Evolutionary conservation across 2,113 vertebrate species (phyloP).

Genomic region (Cynopterus brachyotis): DNA sequence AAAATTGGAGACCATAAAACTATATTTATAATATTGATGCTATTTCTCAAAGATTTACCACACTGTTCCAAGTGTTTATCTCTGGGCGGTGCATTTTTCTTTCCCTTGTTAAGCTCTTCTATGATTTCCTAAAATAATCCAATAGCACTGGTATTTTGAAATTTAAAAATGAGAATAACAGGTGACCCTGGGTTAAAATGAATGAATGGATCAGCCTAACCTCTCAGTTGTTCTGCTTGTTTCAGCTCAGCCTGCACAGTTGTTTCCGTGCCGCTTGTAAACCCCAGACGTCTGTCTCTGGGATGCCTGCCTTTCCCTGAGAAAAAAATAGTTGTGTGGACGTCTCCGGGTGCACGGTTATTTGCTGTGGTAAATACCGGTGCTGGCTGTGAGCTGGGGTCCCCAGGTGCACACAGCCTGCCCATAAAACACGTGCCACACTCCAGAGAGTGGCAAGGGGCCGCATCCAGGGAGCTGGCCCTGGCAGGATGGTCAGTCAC

Average conservation of each 20-base stretch:
- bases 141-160: background rate
- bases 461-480: background rate
- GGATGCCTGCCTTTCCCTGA: background rate
- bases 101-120: background rate
- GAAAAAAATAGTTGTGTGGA: accelerated
- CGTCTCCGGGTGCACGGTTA: background rate
- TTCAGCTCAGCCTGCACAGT: conserved; percentile 34
- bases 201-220: background rate
- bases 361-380: background rate
- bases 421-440: accelerated
- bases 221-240: conserved; percentile 10
- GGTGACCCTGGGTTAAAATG: conserved; percentile 32
- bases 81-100: background rate
- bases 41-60: background rate
- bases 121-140: background rate
- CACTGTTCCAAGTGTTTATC: background rate
- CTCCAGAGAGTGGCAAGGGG: background rate
- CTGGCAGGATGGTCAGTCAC: accelerated
- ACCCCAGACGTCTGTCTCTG: conserved; percentile 38
- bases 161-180: conserved; percentile 32
- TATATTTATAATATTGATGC: background rate
- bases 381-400: background rate
- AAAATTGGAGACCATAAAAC: background rate
- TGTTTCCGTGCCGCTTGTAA: conserved; percentile 16
- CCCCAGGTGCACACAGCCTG: accelerated